Base-by-base conservation (phyloP, 2,113 vertebrate genomes). In the Leucosticte australis region DNA sequence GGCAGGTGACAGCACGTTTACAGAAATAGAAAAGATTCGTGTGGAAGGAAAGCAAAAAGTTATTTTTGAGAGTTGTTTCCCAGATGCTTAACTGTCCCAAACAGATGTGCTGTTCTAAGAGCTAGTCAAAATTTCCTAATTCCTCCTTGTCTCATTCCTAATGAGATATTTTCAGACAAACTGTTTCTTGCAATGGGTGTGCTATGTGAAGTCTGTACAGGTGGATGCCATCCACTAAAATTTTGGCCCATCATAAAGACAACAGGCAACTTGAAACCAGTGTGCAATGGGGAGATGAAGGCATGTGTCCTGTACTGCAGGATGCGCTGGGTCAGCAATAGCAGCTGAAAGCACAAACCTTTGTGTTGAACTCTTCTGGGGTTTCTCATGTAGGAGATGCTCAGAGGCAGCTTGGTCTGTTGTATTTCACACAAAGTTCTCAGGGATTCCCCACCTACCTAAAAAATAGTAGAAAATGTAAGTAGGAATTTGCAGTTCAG, bases 221-320 rank as follows among this genome's bases (percentile, higher is more conserved):
- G 31, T 60, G 23, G 31, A 31, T 60, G 55, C 19, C 22, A 57
- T 31, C 11, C 0, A 0, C 19, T 56, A 27, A 73, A 55, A 33
- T 52, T 21, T 20, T 81, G 33, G 12, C 5, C 39, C 33, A 19
- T 59, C 35, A 5, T 18, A 41, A 76, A 52, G n/a, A n/a, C 49
- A 68, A 7, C 7, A 14, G 30, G 3, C 31, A 85, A 4, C 33
- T 31, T 20, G 44, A 44, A 15, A 28, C 23, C 18, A 33, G 37
- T 60, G 47, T 12, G 4, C 60, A 16, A 23, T 31, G 33, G 33
- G 11, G 30, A 68, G 9, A 39, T 5, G 33, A 52, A 42, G 30
- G n/a, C 52, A n/a, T 0, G 0, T 0, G 5, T n/a, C 24, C 10
- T 3, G 0, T 26, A 8, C 1, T 8, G 20, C 31, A 42, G 5